phyloP scores from a whole-genome alignment of 1,140 invertebrate species.

The Oscheius sp. region DNA sequence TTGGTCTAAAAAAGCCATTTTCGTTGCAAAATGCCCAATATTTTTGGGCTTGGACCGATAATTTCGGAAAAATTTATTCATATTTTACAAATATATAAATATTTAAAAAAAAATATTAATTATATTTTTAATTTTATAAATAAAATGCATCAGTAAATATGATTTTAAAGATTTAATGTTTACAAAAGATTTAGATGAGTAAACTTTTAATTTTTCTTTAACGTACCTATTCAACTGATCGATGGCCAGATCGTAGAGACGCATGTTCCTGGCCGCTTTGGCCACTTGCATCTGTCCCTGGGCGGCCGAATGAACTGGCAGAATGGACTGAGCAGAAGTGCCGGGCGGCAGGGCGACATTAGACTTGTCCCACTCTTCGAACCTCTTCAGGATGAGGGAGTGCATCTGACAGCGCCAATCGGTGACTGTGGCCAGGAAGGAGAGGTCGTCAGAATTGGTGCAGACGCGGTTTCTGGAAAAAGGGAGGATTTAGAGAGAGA shows the following conservation, averaged over 20 bases:
- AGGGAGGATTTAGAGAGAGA: not conserved
- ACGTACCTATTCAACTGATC: constrained; percentile 13
- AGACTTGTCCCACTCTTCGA: constrained; percentile 19
- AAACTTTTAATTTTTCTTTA: no score
- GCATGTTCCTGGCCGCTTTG: not conserved
- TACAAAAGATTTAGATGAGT: no score
- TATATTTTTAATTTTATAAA: no score
- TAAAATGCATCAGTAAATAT: no score
- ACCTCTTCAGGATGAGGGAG: constrained; percentile 19
- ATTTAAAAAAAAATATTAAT: no score
- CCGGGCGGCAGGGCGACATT: not conserved
- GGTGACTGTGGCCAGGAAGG: not conserved
- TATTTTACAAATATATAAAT: no score
- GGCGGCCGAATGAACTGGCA: constrained; percentile 25
- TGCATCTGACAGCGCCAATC: constrained; percentile 31
- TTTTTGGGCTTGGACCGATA: no score
- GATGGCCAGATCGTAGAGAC: constrained; percentile 12
- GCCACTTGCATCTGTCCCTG: constrained; percentile 6
- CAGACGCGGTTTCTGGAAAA: constrained; percentile 13
- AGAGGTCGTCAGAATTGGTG: constrained; percentile 9
- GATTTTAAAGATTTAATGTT: no score
- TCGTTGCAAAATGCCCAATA: no score
- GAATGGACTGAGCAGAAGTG: constrained; percentile 6
- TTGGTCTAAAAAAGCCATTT: no score
- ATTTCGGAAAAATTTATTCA: no score